Evolutionary conservation across 2,113 vertebrate species (phyloP).

Genomic region (Macquaria ambigua): DNA sequence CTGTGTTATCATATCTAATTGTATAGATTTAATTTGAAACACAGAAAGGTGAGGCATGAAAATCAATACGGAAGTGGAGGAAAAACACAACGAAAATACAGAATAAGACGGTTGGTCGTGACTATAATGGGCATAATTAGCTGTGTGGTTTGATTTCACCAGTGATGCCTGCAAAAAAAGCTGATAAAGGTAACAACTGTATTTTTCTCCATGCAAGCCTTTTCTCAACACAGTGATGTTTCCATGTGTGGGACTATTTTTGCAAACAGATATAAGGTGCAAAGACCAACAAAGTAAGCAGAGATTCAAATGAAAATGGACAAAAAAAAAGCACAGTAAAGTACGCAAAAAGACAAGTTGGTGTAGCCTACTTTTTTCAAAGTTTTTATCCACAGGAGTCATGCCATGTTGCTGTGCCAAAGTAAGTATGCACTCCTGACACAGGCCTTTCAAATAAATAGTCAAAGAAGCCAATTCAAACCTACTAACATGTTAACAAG

Average conservation of each 20-base stretch:
- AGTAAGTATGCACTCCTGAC: slow-evolving; percentile 51
- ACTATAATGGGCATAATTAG: neutral
- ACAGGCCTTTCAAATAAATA: slow-evolving; percentile 47
- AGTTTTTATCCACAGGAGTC: slow-evolving; percentile 1
- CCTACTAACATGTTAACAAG: slow-evolving; percentile 39
- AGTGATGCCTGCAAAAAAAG: neutral
- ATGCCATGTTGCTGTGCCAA: slow-evolving; percentile 49
- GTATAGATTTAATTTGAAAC: neutral
- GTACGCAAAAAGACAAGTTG: neutral
- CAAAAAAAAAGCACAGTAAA: slow-evolving; percentile 16
- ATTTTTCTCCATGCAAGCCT: neutral
- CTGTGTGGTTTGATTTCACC: neutral
- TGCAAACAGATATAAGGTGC: neutral
- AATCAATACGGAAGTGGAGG: neutral
- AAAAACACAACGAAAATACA: neutral
- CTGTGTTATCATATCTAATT: neutral
- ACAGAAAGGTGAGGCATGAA: neutral
- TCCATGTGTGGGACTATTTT: slow-evolving; percentile 21
- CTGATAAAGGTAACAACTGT: neutral
- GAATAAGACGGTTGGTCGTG: neutral
- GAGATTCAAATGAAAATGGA: slow-evolving; percentile 8
- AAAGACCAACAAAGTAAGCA: neutral
- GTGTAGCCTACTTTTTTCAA: neutral
- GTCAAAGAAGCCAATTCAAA: slow-evolving; percentile 55
- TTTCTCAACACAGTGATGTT: slow-evolving; percentile 8